Evolutionary conservation across 37 sponge, comb jelly and placozoan genomes (phyloP).

Genomic region (Spongilla lacustris): DNA sequence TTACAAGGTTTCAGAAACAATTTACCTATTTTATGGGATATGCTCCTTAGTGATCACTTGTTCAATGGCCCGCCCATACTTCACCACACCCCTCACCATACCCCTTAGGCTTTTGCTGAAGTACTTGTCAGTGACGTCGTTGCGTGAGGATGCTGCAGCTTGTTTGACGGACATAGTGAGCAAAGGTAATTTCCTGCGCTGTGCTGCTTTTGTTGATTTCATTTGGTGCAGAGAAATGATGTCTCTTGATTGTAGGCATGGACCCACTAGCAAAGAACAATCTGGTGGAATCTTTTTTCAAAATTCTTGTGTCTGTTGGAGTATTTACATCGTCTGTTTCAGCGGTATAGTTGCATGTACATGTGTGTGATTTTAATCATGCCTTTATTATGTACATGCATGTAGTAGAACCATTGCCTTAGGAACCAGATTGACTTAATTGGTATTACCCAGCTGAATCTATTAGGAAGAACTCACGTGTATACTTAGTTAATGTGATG

Average conservation of each 20-base stretch:
- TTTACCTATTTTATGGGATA: no score
- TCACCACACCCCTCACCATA: not conserved
- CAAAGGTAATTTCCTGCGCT: no score
- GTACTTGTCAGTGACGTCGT: conserved; percentile 51
- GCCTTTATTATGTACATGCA: not conserved
- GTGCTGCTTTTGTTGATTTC: not conserved
- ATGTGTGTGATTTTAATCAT: not conserved
- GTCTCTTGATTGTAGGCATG: conserved; percentile 67
- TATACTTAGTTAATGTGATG: no score
- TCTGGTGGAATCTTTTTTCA: conserved; percentile 72
- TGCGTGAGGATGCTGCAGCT: conserved; percentile 78
- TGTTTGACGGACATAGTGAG: conserved; percentile 79
- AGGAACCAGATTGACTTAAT: no score
- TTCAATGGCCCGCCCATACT: no score
- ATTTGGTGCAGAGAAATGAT: not conserved
- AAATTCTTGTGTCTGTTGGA: conserved; percentile 58
- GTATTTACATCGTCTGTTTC: conserved; percentile 35
- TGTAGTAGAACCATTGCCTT: no score
- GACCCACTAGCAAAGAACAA: conserved; percentile 77
- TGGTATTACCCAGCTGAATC: no score
- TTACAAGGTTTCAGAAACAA: no score
- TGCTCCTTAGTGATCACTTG: no score
- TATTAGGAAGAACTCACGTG: no score
- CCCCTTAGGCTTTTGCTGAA: conserved; percentile 66
- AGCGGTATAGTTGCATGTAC: not conserved